Percentiles rank a stretch among this genome's conserved stretches.
These are phyloP conservation scores for Parnassius mnemosyne DNA, from an alignment of 2,888 invertebrate species.

Conservation along the genomic window DNA sequence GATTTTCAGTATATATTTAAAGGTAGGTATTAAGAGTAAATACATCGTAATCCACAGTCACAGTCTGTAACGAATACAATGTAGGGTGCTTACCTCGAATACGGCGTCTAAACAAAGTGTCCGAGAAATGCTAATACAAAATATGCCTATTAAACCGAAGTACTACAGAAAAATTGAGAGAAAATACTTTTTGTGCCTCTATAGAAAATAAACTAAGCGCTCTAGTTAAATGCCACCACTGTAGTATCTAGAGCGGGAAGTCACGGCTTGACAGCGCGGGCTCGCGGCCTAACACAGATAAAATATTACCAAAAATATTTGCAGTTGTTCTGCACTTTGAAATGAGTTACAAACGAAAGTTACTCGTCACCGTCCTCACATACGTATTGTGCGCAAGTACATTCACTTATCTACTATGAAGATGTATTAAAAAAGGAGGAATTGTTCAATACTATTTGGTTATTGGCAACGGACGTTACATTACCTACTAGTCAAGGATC, in stretches of 20 bases:
- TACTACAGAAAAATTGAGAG: slow-evolving; percentile 57
- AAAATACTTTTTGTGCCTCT: slow-evolving; percentile 62
- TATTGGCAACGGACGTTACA: slow-evolving; percentile 69
- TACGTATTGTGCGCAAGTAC: slow-evolving; percentile 69
- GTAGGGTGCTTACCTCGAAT: slow-evolving; percentile 45
- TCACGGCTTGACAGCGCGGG: slow-evolving; percentile 37
- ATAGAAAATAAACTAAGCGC: slow-evolving; percentile 63
- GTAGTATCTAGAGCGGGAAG: slow-evolving; percentile 55
- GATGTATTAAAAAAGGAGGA: slow-evolving; percentile 63
- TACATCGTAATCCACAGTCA: slow-evolving; percentile 55
- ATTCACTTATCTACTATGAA: slow-evolving; percentile 67
- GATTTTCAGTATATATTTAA: slow-evolving; percentile 70
- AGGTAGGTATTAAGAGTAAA: slow-evolving; percentile 65
- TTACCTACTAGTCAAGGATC: slow-evolving; percentile 48
- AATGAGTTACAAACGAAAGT: slow-evolving; percentile 41
- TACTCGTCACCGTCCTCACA: slow-evolving; percentile 45
- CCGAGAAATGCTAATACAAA: slow-evolving; percentile 55
- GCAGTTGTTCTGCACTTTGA: slow-evolving; percentile 61
- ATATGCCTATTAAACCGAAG: slow-evolving; percentile 51
- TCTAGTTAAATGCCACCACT: slow-evolving; percentile 66
- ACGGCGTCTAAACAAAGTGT: slow-evolving; percentile 46
- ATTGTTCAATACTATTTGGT: slow-evolving; percentile 71
- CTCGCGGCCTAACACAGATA: slow-evolving; percentile 44
- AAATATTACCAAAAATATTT: slow-evolving; percentile 75
- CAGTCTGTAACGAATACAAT: slow-evolving; percentile 40